These are phyloP conservation scores for Syndactyla subalaris DNA, from an alignment of 2,797 vertebrate species.

Conservation along the genomic window DNA sequence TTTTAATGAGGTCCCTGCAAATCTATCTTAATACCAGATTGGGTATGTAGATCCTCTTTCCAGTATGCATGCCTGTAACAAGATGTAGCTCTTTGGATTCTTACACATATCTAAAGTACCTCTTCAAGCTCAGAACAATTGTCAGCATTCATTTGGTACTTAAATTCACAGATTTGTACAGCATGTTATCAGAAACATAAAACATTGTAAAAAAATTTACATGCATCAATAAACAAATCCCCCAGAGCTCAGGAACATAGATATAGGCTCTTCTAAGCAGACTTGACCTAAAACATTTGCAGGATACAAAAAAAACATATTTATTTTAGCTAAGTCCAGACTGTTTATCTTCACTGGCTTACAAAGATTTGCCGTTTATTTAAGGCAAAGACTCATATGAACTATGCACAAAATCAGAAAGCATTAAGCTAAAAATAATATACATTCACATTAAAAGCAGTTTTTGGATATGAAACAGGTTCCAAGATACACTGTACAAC, in stretches of 20 bases:
- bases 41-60: constrained; percentile 3
- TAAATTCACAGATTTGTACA: not conserved
- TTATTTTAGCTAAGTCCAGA: not conserved
- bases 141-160: not conserved
- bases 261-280: not conserved
- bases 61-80: not conserved
- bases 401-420: not conserved
- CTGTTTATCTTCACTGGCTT: constrained; percentile 7
- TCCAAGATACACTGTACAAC: not conserved
- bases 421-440: constrained; percentile 19
- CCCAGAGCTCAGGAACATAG: not conserved
- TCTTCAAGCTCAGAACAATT: not conserved
- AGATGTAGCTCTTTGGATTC: constrained; percentile 12
- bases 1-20: constrained; percentile 36
- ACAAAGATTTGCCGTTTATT: not conserved
- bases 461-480: not conserved
- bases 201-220: not conserved
- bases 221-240: not conserved
- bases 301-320: not conserved
- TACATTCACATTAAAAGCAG: not conserved
- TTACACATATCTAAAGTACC: not conserved
- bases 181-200: not conserved
- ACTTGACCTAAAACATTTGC: not conserved
- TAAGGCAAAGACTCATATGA: constrained; percentile 7
- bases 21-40: constrained; percentile 34